Evolutionary conservation across 2,797 vertebrate species (phyloP), one percentile per base, ranked within the genome.

Genomic region (Pangasius larnaudii): DNA sequence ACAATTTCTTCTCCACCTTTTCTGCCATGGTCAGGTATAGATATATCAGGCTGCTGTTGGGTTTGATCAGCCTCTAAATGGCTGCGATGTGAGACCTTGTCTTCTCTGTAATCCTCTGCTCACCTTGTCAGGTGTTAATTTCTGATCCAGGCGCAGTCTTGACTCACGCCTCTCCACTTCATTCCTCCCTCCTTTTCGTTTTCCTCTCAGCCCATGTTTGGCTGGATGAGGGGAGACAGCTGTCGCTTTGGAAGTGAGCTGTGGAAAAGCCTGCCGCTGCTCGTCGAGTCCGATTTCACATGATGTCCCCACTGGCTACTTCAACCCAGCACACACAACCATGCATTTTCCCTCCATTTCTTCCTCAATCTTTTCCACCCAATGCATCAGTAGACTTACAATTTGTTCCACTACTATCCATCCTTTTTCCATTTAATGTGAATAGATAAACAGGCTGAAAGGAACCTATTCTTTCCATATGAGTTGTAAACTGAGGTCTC

Each of bases 291-390:
- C 77, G 89, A 86, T 85, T 86, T 89, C 61, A 30, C 82, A 53
- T 93, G 92, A 93, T 91, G 91, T 92, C 92, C 93, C 91, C 46
- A 92, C 91, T 92, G 93, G 92, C 93, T 89, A 88, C 90, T 93
- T 91, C 92, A 90, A 90, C 91, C 88, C 59, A 49, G 6, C 27
- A 81, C 65, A 80, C 63, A 42, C n/a, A 78, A 61, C 30, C 11
- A 11, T 83, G 49, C 24, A 77, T 77, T 39, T 27, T 53, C 61
- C 58, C 30, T 61, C 58, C 19, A 67, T 36, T 27, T 65, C 80
- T 72, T 58, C 4, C 30, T 87, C 72, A 81, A 74, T 59, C 84
- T 78, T 85, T 67, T 67, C 63, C 78, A 67, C 65, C 85, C 58
- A 86, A 79, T 4, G 18, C 67, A 81, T 72, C 61, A 46, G 59